Evolutionary conservation across 2,888 invertebrate species (phyloP).

Genomic region (Himalopsyche kuldschensis): DNA sequence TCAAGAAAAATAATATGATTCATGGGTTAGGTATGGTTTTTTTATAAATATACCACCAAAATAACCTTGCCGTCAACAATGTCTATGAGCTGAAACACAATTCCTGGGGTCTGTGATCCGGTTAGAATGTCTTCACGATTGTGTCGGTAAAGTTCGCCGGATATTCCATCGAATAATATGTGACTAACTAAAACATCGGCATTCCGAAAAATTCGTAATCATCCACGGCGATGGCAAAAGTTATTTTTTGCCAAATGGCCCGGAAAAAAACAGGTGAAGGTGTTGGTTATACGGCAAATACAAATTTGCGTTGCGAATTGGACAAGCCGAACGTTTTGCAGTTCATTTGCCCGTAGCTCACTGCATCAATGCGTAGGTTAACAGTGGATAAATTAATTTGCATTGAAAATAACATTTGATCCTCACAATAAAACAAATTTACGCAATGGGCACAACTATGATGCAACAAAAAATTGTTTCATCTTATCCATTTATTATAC

Average conservation of each 20-base stretch:
- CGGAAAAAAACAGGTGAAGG: not conserved
- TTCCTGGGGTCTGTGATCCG: not conserved
- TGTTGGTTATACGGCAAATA: not conserved
- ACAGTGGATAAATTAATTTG: not conserved
- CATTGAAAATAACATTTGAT: not conserved
- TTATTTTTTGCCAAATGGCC: not conserved
- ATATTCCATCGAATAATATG: not conserved
- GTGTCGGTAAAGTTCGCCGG: not conserved
- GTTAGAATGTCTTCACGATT: not conserved
- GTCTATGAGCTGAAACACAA: not conserved
- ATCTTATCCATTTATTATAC: too few relatives aligned
- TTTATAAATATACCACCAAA: not conserved
- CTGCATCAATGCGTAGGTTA: not conserved
- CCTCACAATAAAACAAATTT: too few relatives aligned
- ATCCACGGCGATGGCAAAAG: not conserved
- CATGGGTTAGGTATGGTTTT: not conserved
- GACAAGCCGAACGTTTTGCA: not conserved
- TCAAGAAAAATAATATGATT: not conserved
- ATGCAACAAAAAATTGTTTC: too few relatives aligned
- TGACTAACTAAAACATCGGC: not conserved
- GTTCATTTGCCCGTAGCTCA: not conserved
- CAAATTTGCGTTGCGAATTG: not conserved
- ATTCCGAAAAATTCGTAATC: not conserved
- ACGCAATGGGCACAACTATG: too few relatives aligned
- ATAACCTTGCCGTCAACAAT: not conserved